Percentiles rank a stretch among this genome's conserved stretches.
These are phyloP conservation scores for Pyrrhosoma nymphula DNA, from an alignment of 2,888 invertebrate species.

Conservation along the genomic window DNA sequence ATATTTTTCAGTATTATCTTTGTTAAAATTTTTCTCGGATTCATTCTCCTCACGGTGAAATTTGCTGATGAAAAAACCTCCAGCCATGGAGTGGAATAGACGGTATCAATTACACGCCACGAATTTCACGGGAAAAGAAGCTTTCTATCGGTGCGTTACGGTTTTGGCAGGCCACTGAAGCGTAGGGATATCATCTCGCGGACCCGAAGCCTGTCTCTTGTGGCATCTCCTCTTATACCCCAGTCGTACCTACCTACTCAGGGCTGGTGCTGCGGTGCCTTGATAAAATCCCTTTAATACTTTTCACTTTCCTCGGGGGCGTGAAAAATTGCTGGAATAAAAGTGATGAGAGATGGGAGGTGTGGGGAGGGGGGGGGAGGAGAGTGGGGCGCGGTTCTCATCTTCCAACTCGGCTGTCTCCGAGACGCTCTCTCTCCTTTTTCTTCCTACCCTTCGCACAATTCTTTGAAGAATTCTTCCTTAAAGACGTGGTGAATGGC, in stretches of 20 bases:
- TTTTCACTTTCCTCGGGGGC: slow-evolving; percentile 19
- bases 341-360: neutral
- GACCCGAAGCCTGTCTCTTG: neutral
- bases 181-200: neutral
- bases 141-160: neutral
- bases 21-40: neutral
- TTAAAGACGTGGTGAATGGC: slow-evolving; percentile 6
- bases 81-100: neutral
- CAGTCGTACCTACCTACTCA: neutral
- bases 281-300: slow-evolving; percentile 26
- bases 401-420: neutral
- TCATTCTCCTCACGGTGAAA: neutral
- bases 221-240: neutral
- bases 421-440: neutral
- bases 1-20: no score
- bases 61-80: neutral
- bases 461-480: neutral
- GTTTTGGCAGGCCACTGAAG: neutral
- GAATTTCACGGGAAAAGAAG: neutral
- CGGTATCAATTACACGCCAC: neutral
- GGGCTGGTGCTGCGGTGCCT: neutral
- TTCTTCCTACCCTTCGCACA: neutral
- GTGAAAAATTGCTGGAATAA: neutral
- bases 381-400: neutral
- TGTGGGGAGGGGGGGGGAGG: neutral